Evolutionary conservation across 92 coral and sea anemone genomes (phyloP), one percentile per base, ranked within the genome.

Genomic region (Porites evermanni): DNA sequence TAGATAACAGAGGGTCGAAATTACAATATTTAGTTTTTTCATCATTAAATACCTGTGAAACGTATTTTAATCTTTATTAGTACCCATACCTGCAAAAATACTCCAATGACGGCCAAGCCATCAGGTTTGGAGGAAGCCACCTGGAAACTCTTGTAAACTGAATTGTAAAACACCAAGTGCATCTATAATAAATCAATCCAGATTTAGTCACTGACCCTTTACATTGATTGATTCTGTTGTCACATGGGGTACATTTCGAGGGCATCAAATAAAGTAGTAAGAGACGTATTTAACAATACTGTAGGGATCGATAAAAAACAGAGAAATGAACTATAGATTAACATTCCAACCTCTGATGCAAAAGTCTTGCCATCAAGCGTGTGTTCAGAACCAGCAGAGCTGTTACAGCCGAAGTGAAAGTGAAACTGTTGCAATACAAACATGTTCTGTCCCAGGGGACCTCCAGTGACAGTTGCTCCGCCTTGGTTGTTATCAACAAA

Each of bases 101-200:
- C 93, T 12, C 94, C 98, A 50, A 95, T 60, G 17, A 93, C 96
- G 12, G 93, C 82, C 79, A 95, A 81, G 12, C 98, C 98, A 84
- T 95, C 95, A 26, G 85, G 72, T 74, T 90, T 93, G 60, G 89
- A 74, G 69, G 91, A 93, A 18, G 98, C 97, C 16, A 74, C 81
- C 1, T 82, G 67, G 16, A 95, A 51, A 38, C 83, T 71, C 13
- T 89, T 86, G 76, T 95, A 93, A 67, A 82, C 68, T 29, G 88
- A 86, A 81, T 93, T 95, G 88, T 86, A 95, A 86, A 95, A 95
- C 54, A 95, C 95, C 70, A 95, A 75, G 73, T 95, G 98, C 64
- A 95, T 64, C 98, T 96, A 84, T 26, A 70, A 83, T 50, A 52
- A 20, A 58, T 50, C 26, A 47, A n/a, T 1, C 5, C 16, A 70